These are phyloP conservation scores for Strigamia transsilvanica DNA, from an alignment of 2,888 invertebrate species.

Conservation along the genomic window DNA sequence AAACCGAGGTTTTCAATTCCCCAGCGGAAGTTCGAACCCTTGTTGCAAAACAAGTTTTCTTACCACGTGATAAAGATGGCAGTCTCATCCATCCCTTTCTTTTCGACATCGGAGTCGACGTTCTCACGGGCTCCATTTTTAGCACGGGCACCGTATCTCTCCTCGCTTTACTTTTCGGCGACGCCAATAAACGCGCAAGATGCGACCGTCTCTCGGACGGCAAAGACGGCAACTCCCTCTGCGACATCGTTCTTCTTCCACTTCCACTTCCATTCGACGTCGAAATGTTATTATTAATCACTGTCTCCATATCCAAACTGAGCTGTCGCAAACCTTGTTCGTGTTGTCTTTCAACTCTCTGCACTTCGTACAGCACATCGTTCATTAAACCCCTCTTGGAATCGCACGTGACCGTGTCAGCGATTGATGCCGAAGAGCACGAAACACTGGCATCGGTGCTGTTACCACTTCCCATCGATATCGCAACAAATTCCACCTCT, in stretches of 20 bases:
- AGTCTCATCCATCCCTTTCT: conserved; percentile 51
- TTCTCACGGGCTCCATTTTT: conserved; percentile 19
- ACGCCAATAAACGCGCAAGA: background rate
- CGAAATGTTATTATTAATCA: conserved; percentile 71
- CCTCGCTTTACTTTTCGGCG: conserved; percentile 24
- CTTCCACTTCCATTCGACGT: background rate
- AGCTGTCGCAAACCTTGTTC: conserved; percentile 83
- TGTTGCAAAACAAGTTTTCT: conserved; percentile 17
- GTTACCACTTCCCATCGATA: conserved; percentile 10
- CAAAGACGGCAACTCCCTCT: background rate
- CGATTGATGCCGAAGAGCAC: background rate
- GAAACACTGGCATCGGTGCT: background rate
- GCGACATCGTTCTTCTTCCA: background rate
- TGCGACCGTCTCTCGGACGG: background rate
- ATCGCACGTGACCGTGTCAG: background rate
- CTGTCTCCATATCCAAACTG: conserved; percentile 86
- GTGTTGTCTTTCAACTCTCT: conserved; percentile 83
- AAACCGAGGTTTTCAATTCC: background rate
- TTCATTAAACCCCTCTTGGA: conserved; percentile 49
- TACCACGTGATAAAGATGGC: conserved; percentile 55
- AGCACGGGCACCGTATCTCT: background rate
- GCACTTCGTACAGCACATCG: conserved; percentile 78
- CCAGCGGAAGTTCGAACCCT: background rate
- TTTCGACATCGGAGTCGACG: conserved; percentile 51
- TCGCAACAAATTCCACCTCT: background rate